These are phyloP conservation scores for Spodoptera litura DNA, from an alignment of 1,140 invertebrate genomes.

Conservation along the genomic window DNA sequence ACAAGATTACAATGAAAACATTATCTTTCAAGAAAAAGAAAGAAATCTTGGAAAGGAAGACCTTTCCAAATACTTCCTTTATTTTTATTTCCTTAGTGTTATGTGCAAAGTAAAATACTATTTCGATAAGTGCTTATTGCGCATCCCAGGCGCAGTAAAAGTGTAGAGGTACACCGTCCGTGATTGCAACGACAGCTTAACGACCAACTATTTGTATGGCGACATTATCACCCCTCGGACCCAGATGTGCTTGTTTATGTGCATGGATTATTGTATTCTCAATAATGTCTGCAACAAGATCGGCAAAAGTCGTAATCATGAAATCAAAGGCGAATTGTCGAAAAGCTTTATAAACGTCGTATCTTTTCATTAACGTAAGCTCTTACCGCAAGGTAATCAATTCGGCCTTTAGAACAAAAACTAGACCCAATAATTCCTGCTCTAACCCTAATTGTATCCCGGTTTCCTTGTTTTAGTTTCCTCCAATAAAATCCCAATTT, in stretches of 20 bases:
- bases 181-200: conserved; percentile 5
- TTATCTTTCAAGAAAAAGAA: background rate
- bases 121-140: background rate
- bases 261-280: background rate
- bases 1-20: background rate
- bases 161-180: background rate
- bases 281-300: background rate
- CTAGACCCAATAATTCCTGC: background rate
- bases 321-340: too few relatives aligned
- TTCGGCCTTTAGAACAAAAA: background rate
- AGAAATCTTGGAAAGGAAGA: too few relatives aligned
- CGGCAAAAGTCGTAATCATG: too few relatives aligned
- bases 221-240: conserved; percentile 3
- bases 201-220: conserved; percentile 10
- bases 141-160: background rate
- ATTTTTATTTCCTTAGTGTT: background rate
- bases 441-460: background rate
- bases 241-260: conserved; percentile 11
- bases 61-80: background rate
- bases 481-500: conserved; percentile 24
- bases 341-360: too few relatives aligned
- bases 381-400: too few relatives aligned
- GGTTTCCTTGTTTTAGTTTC: background rate
- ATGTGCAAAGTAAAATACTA: conserved; percentile 8
- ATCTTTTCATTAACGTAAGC: too few relatives aligned